phyloP scores from a whole-genome alignment of 2,113 vertebrate genomes.

The Poicephalus gulielmi region DNA sequence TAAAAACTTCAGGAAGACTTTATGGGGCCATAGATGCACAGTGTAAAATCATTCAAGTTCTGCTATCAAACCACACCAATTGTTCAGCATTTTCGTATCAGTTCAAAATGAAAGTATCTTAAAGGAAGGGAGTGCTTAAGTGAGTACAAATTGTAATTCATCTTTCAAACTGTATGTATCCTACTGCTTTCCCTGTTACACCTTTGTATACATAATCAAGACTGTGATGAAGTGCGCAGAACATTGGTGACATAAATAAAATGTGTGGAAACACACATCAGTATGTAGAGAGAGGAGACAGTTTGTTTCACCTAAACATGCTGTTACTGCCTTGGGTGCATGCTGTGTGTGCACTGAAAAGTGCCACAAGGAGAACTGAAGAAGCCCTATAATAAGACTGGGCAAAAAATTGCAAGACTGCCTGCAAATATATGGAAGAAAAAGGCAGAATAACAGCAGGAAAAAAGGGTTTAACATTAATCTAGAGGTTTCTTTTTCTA shows the following conservation, averaged over 20 bases:
- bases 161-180: not conserved
- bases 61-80: not conserved
- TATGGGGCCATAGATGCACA: not conserved
- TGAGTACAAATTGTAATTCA: not conserved
- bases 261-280: not conserved
- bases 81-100: not conserved
- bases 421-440: not conserved
- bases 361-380: not conserved
- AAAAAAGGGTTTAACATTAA: not conserved
- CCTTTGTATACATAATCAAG: not conserved
- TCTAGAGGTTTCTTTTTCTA: not conserved
- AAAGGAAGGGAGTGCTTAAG: not conserved
- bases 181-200: not conserved
- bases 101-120: not conserved
- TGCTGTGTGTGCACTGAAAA: fast-evolving
- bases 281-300: not conserved
- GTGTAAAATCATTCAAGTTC: conserved; percentile 25
- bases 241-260: not conserved
- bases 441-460: not conserved
- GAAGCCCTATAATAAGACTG: not conserved
- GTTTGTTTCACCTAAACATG: not conserved
- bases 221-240: not conserved
- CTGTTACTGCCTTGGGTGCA: not conserved
- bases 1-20: conserved; percentile 52
- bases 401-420: not conserved